Conservation (phyloP, 2,888 invertebrate genomes). For the Cremastinae sp. region DNA sequence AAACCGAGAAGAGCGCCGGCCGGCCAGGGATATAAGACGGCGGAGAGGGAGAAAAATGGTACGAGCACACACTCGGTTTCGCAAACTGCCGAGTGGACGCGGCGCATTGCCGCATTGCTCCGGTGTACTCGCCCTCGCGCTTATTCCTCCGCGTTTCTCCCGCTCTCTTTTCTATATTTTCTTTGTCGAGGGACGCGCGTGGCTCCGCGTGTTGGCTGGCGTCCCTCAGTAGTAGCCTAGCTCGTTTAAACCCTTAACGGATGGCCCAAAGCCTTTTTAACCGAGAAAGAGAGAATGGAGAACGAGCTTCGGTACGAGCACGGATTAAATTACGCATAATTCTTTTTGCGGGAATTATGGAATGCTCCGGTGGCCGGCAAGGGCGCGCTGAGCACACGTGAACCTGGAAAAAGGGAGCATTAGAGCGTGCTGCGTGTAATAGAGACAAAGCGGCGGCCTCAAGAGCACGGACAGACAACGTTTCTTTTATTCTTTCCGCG, state of each 20-base stretch:
- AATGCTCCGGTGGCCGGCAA: conserved; percentile 39
- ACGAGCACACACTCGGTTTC: conserved; percentile 27
- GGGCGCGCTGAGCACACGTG: conserved; percentile 31
- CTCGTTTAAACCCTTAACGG: conserved; percentile 57
- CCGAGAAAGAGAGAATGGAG: neutral
- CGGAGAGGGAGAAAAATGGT: conserved; percentile 5
- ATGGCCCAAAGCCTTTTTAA: conserved; percentile 50
- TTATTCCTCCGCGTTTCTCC: conserved; percentile 8
- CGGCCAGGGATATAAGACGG: conserved; percentile 2
- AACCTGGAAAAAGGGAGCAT: conserved; percentile 32
- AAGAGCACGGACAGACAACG: conserved; percentile 11
- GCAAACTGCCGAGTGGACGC: conserved; percentile 32
- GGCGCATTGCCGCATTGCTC: conserved; percentile 3
- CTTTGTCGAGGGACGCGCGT: conserved; percentile 13
- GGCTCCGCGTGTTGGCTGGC: conserved; percentile 2
- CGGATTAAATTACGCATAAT: conserved; percentile 60
- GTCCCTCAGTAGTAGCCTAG: conserved; percentile 48
- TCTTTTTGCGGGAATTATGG: conserved; percentile 55
- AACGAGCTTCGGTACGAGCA: conserved; percentile 40
- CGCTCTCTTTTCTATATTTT: conserved; percentile 4
- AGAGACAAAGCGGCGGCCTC: conserved; percentile 45
- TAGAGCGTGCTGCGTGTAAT: conserved; percentile 21
- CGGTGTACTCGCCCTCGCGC: too few species aligned
- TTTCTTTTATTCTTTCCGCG: conserved; percentile 17
- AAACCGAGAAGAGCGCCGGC: conserved; percentile 32